Evolutionary conservation across 37 sponge, comb jelly and placozoan species (phyloP).

Genomic region (Mnemiopsis leidyi): DNA sequence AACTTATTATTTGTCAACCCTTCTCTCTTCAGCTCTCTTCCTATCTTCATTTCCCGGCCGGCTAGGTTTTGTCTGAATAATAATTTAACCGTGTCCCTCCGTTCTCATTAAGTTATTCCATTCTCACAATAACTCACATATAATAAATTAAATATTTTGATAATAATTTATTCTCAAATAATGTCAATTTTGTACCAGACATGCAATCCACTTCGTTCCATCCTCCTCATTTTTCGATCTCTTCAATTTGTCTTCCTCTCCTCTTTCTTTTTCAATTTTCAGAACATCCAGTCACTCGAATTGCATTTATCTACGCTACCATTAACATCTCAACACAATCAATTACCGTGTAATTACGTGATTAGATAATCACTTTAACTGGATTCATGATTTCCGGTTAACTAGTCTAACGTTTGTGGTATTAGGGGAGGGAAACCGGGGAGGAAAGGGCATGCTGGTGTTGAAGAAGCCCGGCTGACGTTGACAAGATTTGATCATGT

Average conservation of each 20-base stretch:
- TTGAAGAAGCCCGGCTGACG: not conserved
- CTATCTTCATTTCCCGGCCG: no score
- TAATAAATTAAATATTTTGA: not conserved
- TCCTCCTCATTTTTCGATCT: no score
- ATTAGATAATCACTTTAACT: not conserved
- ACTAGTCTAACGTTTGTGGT: not conserved
- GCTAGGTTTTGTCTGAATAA: no score
- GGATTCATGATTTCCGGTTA: not conserved
- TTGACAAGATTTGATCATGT: slow-evolving; percentile 1
- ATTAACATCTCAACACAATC: not conserved
- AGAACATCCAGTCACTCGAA: not conserved
- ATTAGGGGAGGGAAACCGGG: not conserved
- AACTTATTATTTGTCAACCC: no score
- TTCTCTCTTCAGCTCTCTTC: no score
- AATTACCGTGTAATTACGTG: not conserved
- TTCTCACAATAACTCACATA: not conserved
- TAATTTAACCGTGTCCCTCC: no score
- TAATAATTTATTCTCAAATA: not conserved
- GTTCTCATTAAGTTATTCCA: not conserved
- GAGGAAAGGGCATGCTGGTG: not conserved
- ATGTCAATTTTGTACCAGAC: not conserved
- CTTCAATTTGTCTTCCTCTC: not conserved
- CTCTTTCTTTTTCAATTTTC: not conserved
- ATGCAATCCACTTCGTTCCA: no score
- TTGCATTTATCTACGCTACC: no score